Conservation (phyloP, 2,113 vertebrate genomes). For the human (Homo sapiens) region GRCh38 chr11:88679001-88679500, state of each 20-base stretch:
- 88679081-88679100: not conserved
- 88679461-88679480: not conserved
- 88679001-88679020: not conserved
- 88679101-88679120: not conserved
- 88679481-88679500: not conserved
- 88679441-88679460: not conserved
- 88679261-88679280: not conserved
- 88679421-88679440: not conserved
- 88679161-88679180: not conserved
- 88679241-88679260: not conserved
- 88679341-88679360: not conserved
- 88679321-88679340: not conserved
- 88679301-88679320: not conserved
- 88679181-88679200: not conserved
- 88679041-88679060: not conserved
- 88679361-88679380: conserved; percentile 1
- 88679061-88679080: not conserved
- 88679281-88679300: not conserved
- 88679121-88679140: not conserved
- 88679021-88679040: not conserved
- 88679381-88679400: not conserved
- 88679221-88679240: not conserved
- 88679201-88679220: not conserved
- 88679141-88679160: not conserved
- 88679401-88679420: not conserved